Percentiles rank a stretch among this genome's conserved stretches.
These are phyloP conservation scores for Drosophila lutescens DNA, from an alignment of 2,888 invertebrate genomes.

Conservation along the genomic window DNA sequence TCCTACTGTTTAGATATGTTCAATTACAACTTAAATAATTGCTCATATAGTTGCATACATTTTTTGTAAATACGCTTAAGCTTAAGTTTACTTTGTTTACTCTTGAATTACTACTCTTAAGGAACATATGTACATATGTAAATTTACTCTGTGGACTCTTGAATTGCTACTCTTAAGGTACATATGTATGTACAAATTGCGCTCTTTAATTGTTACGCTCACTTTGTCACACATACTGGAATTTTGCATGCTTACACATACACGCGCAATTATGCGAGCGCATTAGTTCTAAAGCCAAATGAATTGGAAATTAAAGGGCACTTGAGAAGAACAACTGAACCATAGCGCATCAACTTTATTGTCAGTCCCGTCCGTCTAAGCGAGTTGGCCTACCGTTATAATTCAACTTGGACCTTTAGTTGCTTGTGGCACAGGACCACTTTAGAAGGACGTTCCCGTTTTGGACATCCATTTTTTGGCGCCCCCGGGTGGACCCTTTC, in stretches of 20 bases:
- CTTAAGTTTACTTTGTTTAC: too few species aligned
- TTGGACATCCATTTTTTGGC: background rate
- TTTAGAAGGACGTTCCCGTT: background rate
- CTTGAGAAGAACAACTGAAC: background rate
- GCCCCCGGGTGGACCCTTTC: too few species aligned
- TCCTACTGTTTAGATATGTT: too few species aligned
- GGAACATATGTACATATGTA: background rate
- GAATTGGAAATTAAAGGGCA: background rate
- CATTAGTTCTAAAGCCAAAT: background rate
- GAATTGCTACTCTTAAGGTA: background rate
- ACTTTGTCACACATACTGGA: background rate
- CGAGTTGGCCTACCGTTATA: background rate
- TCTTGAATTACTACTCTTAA: too few species aligned
- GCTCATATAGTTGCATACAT: too few species aligned
- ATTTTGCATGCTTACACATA: background rate
- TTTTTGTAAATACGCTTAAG: too few species aligned
- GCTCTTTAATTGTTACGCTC: background rate
- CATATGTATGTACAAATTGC: background rate
- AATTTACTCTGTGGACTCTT: background rate
- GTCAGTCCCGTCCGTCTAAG: background rate
- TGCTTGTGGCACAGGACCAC: background rate
- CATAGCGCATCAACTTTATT: background rate
- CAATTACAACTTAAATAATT: too few species aligned
- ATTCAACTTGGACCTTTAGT: background rate
- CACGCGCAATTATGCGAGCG: background rate